Evolutionary conservation across 2,797 vertebrate genomes (phyloP).

Genomic region (Craterocephalus amniculus): DNA sequence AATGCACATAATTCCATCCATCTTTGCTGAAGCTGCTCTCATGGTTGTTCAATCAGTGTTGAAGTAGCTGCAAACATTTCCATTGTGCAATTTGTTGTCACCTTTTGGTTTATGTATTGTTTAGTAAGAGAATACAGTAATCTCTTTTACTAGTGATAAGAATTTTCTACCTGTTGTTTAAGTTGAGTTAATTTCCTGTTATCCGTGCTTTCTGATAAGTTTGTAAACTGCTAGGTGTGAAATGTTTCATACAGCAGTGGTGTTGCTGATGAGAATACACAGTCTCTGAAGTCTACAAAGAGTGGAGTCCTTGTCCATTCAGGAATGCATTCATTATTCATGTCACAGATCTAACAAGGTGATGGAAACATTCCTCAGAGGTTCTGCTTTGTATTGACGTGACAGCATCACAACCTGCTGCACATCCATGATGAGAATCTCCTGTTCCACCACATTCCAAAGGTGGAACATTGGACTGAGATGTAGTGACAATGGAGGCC

Average conservation of each 20-base stretch:
- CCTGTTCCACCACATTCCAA: too few species aligned
- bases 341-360: too few species aligned
- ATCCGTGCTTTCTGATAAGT: not conserved
- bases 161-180: not conserved
- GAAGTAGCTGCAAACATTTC: not conserved
- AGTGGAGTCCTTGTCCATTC: too few species aligned
- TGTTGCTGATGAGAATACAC: not conserved
- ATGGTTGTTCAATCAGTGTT: not conserved
- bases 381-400: too few species aligned
- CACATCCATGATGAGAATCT: too few species aligned
- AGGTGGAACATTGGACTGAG: too few species aligned
- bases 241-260: not conserved
- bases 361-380: too few species aligned
- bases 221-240: not conserved
- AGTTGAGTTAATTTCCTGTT: not conserved
- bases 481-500: too few species aligned
- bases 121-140: not conserved
- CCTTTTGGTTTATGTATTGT: not conserved
- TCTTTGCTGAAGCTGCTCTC: not conserved
- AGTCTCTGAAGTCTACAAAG: not conserved
- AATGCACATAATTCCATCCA: not conserved
- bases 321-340: too few species aligned
- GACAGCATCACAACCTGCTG: too few species aligned
- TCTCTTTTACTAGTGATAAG: not conserved
- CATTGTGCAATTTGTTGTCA: not conserved